Evolutionary conservation across 2,797 vertebrate genomes (phyloP).

Genomic region (Psittacula echo): DNA sequence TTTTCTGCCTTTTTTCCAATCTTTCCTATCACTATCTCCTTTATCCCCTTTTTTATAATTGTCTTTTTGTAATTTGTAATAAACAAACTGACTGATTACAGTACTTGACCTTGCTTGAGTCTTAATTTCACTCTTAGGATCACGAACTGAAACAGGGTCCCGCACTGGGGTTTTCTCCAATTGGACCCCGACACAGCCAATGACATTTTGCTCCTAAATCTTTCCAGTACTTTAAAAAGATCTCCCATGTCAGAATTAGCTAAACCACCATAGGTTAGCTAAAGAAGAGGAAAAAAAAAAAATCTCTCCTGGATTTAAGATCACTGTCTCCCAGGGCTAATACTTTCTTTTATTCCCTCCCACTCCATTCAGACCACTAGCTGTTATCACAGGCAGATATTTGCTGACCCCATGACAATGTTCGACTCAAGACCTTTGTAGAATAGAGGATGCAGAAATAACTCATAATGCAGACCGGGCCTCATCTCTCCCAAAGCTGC

Average conservation of each 20-base stretch:
- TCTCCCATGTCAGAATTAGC: background rate
- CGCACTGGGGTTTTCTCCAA: background rate
- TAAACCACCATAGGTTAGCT: background rate
- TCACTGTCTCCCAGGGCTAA: background rate
- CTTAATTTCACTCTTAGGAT: background rate
- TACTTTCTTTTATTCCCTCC: background rate
- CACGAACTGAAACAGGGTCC: fast-evolving
- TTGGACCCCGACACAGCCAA: background rate
- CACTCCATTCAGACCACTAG: too few species aligned
- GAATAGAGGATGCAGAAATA: background rate
- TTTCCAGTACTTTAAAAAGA: background rate
- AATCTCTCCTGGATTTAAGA: background rate
- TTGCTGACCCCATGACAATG: too few species aligned
- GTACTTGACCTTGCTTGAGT: background rate
- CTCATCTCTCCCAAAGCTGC: background rate
- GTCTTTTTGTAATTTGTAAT: background rate
- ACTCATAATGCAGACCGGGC: background rate
- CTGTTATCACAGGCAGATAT: too few species aligned
- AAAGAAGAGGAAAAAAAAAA: background rate
- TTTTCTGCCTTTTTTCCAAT: background rate
- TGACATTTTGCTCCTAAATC: background rate
- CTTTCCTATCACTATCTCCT: background rate
- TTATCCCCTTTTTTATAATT: background rate
- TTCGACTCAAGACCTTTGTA: too few species aligned
- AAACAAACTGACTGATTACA: background rate